phyloP scores from a whole-genome alignment of 2,113 vertebrate species.

The Thunnus maccoyii region DNA sequence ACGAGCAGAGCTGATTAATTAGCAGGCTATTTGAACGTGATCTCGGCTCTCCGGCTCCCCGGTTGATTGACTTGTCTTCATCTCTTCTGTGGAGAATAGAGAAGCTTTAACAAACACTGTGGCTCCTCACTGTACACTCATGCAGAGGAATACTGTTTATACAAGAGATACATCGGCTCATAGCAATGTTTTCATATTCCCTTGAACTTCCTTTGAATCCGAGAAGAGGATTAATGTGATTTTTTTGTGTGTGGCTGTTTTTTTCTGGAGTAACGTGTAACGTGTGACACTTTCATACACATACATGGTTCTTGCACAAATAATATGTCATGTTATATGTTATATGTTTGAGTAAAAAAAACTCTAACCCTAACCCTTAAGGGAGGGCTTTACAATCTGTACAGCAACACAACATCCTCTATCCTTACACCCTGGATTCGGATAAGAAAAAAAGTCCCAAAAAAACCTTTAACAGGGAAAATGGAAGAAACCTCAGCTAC shows the following conservation, averaged over 20 bases:
- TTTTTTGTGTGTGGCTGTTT: not conserved
- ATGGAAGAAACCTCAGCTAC: too few species aligned
- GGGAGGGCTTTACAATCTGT: too few species aligned
- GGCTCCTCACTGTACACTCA: not conserved
- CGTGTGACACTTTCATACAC: not conserved
- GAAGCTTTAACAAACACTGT: slow-evolving; percentile 41
- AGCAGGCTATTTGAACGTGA: slow-evolving; percentile 71
- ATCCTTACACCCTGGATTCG: too few species aligned
- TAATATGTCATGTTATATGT: not conserved
- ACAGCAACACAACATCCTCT: too few species aligned
- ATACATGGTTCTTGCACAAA: not conserved
- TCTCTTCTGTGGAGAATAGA: slow-evolving; percentile 40
- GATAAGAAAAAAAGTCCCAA: too few species aligned
- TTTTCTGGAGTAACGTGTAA: too few species aligned
- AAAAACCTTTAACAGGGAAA: too few species aligned
- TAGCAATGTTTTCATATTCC: too few species aligned
- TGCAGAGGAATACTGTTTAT: not conserved
- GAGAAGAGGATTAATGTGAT: not conserved
- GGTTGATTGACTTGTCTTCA: slow-evolving; percentile 54
- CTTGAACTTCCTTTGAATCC: not conserved
- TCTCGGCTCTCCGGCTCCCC: slow-evolving; percentile 58
- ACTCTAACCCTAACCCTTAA: too few species aligned
- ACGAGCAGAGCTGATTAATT: slow-evolving; percentile 72
- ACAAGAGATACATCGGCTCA: too few species aligned
- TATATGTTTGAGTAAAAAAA: too few species aligned